Percentiles rank a stretch among this genome's conserved stretches.
These are phyloP conservation scores for Caenorhabditis wallacei DNA, from an alignment of 2,888 invertebrate genomes.

Conservation along the genomic window DNA sequence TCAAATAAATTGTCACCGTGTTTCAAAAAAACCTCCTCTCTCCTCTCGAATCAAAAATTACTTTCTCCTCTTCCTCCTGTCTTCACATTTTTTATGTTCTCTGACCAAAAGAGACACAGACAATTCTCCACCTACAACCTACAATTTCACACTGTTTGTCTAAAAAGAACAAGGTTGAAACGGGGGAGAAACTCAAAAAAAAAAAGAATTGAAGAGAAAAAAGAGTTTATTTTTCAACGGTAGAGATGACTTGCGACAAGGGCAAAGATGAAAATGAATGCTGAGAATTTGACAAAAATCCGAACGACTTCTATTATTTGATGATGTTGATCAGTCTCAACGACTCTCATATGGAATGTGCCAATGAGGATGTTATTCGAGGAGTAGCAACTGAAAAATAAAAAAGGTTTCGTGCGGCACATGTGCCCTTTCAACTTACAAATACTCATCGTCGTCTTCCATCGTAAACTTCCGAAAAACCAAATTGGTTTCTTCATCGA, in stretches of 20 bases:
- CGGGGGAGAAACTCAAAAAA: constrained; percentile 22
- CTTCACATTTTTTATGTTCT: too few relatives aligned
- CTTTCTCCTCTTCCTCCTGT: not conserved
- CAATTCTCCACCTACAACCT: constrained; percentile 19
- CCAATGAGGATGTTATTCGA: constrained; percentile 67
- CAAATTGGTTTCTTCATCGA: constrained; percentile 58
- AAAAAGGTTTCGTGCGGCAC: too few relatives aligned
- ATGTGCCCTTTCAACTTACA: constrained; percentile 28
- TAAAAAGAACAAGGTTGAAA: constrained; percentile 19
- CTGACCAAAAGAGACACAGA: constrained; percentile 32
- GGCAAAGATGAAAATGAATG: constrained; percentile 65
- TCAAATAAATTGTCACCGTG: not conserved
- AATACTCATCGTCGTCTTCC: constrained; percentile 66
- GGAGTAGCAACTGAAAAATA: constrained; percentile 69
- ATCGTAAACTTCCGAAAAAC: constrained; percentile 45
- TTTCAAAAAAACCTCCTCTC: not conserved
- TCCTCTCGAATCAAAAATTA: constrained; percentile 23
- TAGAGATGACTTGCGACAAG: constrained; percentile 62
- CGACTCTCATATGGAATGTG: constrained; percentile 67
- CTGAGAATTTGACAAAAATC: constrained; percentile 67
- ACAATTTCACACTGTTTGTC: constrained; percentile 27
- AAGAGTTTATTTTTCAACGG: constrained; percentile 46
- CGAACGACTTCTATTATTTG: constrained; percentile 62
- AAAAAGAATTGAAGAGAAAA: constrained; percentile 3
- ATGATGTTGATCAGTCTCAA: constrained; percentile 65